Base-by-base conservation (phyloP, 2,888 invertebrate species). In the Danaus chrysippus region DNA sequence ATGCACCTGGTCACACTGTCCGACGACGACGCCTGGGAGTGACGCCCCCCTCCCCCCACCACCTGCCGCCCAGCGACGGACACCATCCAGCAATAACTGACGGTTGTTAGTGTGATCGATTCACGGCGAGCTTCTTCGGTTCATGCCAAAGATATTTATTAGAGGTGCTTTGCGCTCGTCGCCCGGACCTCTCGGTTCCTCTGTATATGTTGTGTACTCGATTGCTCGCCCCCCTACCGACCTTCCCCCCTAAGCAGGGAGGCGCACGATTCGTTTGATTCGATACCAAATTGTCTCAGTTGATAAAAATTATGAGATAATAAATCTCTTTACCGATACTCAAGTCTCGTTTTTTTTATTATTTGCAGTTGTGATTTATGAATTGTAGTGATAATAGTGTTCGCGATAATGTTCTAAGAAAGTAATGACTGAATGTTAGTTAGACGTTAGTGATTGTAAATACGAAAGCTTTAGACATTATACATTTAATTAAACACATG, bases 131-230 rank as follows among this genome's bases (percentile, higher is more conserved):
- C 85, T 82, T 77, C 83, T 80, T 83, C 87, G 84, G 86, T 87
- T 88, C 89, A 90, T 90, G 90, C 90, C 90, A 91, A 91, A 91
- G 90, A 91, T 91, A 90, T 89, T 90, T 90, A 89, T 89, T 88
- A 84, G 81, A 79, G 82, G 83, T 76, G 84, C 80, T 77, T 75
- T 76, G 78, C 79, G 78, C 73, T 71, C 71, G 72, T 69, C 69
- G 73, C 64, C 23, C 73, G 70, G 73, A 74, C 73, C 72, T 72
- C 70, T 69, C 78, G 68, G 59, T 68, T 58, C 70, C 74, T 75
- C 72, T 71, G 49, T 49, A 49, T 54, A 23, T 49, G 55, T 23
- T 44, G 46, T 19, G 10, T 15, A 54, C 52, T 54, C 55, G 54
- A 54, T 62, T 23, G 10, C 42, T 43, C 42, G 17, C 23, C 17